A percentile compares a stretch with the other conserved stretches of the same genome.
Evolutionary conservation across 2,888 invertebrate genomes (phyloP).

Genomic region (Hoplodrina ambigua): DNA sequence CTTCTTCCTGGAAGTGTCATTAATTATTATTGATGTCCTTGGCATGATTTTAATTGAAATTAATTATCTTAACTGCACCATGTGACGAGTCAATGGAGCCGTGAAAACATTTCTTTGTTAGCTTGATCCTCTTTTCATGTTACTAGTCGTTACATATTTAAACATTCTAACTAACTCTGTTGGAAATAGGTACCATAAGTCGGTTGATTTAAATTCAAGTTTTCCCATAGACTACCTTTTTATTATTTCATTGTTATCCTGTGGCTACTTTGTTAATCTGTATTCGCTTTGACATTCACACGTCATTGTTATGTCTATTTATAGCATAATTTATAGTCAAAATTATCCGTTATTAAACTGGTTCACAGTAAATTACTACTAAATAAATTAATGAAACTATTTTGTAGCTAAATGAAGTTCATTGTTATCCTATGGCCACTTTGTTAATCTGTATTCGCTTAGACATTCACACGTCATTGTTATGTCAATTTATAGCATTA

Average conservation of each 20-base stretch:
- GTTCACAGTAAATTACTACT: not conserved
- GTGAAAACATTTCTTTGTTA: no score
- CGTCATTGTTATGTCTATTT: not conserved
- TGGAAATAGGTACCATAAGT: not conserved
- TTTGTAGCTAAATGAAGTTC: no score
- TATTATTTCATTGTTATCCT: conserved; percentile 2
- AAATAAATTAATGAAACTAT: no score
- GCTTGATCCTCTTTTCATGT: no score
- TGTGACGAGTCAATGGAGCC: no score
- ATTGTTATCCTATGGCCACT: conserved; percentile 14
- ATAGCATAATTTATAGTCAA: conserved; percentile 19
- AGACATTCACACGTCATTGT: conserved; percentile 15
- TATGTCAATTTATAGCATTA: conserved; percentile 1
- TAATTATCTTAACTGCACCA: no score
- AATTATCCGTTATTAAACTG: conserved; percentile 28
- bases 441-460: conserved; percentile 8
- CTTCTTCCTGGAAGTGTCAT: no score
- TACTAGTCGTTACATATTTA: no score
- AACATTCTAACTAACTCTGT: no score
- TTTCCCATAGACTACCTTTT: not conserved
- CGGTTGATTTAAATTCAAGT: not conserved
- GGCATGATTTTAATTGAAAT: no score
- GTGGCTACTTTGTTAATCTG: conserved; percentile 17
- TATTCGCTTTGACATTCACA: conserved; percentile 12
- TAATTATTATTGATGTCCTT: no score